These are phyloP conservation scores for human DNA, from an alignment of 2,113 vertebrate genomes.

Conservation along the genomic window DNA sequence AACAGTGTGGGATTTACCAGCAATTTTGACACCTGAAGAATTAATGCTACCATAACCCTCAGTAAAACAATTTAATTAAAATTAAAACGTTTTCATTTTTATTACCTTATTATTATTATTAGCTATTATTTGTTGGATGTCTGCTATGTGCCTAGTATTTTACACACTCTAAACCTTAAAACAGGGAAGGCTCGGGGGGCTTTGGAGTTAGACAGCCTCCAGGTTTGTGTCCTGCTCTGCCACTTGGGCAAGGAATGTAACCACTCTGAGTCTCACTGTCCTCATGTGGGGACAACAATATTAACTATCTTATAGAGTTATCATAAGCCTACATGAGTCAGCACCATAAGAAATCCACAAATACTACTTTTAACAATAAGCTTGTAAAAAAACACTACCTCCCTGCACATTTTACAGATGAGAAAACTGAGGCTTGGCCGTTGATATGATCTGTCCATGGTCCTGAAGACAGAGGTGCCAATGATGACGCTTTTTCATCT, in stretches of 20 bases:
- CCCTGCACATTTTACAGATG: constrained; percentile 13
- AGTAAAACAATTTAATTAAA: neutral
- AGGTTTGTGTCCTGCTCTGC: neutral
- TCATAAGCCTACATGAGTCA: neutral
- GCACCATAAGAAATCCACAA: neutral
- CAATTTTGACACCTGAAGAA: neutral
- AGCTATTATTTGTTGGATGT: neutral
- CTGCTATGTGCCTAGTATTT: neutral
- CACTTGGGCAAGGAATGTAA: neutral
- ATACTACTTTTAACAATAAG: neutral
- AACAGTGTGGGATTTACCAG: neutral
- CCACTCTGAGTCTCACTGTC: neutral
- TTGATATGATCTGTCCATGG: neutral
- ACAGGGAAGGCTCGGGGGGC: neutral
- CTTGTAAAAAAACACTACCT: neutral
- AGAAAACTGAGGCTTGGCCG: neutral
- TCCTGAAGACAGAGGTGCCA: neutral
- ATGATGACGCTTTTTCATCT: neutral
- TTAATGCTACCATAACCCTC: neutral
- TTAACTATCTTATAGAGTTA: neutral
- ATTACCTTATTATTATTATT: neutral
- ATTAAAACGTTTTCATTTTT: neutral
- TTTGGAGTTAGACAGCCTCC: neutral
- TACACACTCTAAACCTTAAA: neutral
- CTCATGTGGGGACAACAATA: neutral